Base-by-base conservation (phyloP, 2,888 invertebrate genomes). In the Thysanoteuthis rhombus region DNA sequence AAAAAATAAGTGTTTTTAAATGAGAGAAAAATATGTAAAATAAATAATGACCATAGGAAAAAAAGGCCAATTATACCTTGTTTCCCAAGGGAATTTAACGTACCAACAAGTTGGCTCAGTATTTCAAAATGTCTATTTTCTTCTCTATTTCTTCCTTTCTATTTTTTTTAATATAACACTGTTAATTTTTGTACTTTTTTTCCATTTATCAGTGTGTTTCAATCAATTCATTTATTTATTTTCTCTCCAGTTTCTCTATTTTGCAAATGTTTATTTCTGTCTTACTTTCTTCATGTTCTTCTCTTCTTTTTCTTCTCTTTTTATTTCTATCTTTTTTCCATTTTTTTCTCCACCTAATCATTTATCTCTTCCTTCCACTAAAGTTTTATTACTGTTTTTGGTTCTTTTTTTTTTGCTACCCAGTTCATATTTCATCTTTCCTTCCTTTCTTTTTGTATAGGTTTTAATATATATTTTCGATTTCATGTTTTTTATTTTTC, bases 1-100 rank as follows among this genome's bases (percentile, higher is more conserved):
- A 75, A 75, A 75, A 75, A 75, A 75, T n/a, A 75, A 75, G 75
- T 75, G n/a, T 75, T 75, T 75, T 75, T 75, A 75, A 75, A 75
- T n/a, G 75, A 12, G 58, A 58, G 75, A 75, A 75, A 75, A 75
- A 75, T 75, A 75, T 75, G n/a, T 75, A 75, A 75, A 75, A 75
- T 75, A 75, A 75, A 75, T 75, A n/a, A n/a, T 75, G 75, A 75
- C 75, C n/a, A n/a, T 10, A 75, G 10, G 19, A n/a, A 10, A 58
- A 75, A 75, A 75, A 16, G n/a, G 75, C n/a, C n/a, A 75, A 75
- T 75, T 75, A 75, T 75, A 75, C n/a, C n/a, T 12, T 75, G 75
- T 75, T 75, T 75, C 19, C n/a, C n/a, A n/a, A n/a, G 75, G 75
- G 75, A 75, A 75, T 75, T 75, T 75, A 75, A 75, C n/a, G 19